A percentile compares a stretch with the other conserved stretches of the same genome.
phyloP scores from a whole-genome alignment of 1,140 invertebrate genomes.

The Agrypnia vestita region DNA sequence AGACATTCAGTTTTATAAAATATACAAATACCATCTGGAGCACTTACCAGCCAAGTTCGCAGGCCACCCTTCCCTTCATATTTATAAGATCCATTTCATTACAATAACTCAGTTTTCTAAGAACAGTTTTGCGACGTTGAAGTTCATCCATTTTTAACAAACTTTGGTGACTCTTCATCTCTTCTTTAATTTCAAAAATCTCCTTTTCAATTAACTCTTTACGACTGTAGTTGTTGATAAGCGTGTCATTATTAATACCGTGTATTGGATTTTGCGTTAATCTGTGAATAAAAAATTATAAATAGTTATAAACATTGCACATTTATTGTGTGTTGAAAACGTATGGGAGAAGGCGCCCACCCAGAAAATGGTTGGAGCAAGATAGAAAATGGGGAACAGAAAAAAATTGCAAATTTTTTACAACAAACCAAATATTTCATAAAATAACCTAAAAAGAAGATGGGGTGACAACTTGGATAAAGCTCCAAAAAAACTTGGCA shows the following conservation, averaged over 20 bases:
- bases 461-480: no score
- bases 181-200: conserved; percentile 37
- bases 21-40: no score
- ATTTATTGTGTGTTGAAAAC: no score
- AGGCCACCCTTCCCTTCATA: conserved; percentile 97
- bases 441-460: no score
- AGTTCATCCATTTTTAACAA: conserved; percentile 86
- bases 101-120: conserved; percentile 93
- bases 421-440: no score
- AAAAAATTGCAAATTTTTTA: no score
- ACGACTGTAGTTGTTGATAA: neutral
- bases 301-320: neutral
- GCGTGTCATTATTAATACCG: neutral
- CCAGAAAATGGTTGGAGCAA: no score
- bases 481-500: no score
- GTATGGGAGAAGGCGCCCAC: no score
- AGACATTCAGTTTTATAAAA: no score
- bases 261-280: conserved; percentile 18
- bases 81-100: conserved; percentile 96
- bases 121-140: conserved; percentile 94
- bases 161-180: conserved; percentile 24
- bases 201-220: conserved; percentile 44
- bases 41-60: conserved; percentile 90
- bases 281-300: conserved; percentile 2
- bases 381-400: no score